phyloP scores from a whole-genome alignment of 2,797 vertebrate genomes.

The Liparis tanakae region DNA sequence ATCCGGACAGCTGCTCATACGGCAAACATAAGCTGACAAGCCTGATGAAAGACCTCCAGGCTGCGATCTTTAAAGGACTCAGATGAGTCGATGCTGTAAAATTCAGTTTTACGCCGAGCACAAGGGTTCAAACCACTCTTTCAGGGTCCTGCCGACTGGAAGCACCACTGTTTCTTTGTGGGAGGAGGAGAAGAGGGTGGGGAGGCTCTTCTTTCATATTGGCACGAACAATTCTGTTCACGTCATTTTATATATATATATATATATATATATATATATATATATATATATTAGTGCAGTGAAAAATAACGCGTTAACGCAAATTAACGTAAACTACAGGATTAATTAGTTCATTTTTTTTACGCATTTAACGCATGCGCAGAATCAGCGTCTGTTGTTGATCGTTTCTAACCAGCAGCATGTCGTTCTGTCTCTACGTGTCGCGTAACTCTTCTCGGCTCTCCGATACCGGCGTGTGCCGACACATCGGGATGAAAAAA shows the following conservation, averaged over 20 bases:
- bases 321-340: too few species aligned
- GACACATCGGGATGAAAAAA: too few species aligned
- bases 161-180: not conserved
- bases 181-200: not conserved
- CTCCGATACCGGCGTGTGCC: too few species aligned
- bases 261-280: too few species aligned
- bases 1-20: constrained; percentile 62
- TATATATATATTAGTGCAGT: too few species aligned
- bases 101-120: constrained; percentile 67
- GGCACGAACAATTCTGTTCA: not conserved
- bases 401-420: too few species aligned
- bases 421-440: too few species aligned
- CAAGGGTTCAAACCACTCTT: constrained; percentile 41
- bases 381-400: too few species aligned
- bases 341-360: too few species aligned
- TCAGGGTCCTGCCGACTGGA: constrained; percentile 14
- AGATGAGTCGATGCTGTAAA: constrained; percentile 72
- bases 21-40: constrained; percentile 75
- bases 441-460: too few species aligned
- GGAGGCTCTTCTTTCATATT: constrained; percentile 1
- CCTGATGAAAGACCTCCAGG: constrained; percentile 73
- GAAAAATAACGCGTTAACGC: too few species aligned
- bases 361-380: too few species aligned
- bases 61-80: constrained; percentile 72
- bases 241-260: not conserved